A percentile compares a stretch with the other conserved stretches of the same genome.
phyloP scores from a whole-genome alignment of 2,113 vertebrate genomes.

The Pachyramphus minor region DNA sequence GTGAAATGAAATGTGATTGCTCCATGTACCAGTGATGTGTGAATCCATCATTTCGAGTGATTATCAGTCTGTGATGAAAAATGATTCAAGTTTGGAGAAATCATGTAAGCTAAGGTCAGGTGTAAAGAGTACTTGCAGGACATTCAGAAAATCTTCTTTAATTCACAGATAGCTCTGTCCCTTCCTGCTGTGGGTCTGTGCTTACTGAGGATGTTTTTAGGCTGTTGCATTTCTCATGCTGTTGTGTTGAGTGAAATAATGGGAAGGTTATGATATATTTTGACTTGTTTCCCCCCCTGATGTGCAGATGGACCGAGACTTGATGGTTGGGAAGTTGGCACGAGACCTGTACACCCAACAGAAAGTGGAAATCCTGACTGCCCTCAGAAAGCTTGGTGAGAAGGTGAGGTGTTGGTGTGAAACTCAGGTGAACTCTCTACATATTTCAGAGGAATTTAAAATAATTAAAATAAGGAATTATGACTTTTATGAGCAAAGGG shows the following conservation, averaged over 20 bases:
- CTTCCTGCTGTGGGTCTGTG: background rate
- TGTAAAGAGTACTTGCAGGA: background rate
- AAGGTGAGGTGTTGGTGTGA: slow-evolving; percentile 75
- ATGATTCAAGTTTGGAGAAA: background rate
- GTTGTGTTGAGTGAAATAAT: background rate
- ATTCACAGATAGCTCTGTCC: background rate
- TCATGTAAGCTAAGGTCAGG: background rate
- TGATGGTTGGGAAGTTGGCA: slow-evolving; percentile 91
- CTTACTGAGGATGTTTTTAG: background rate
- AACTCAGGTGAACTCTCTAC: background rate
- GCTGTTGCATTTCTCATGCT: background rate
- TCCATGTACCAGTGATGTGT: background rate
- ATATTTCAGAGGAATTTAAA: background rate
- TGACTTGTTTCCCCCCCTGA: background rate
- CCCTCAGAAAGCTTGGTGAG: slow-evolving; percentile 94
- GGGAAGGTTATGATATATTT: background rate
- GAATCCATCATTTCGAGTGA: background rate
- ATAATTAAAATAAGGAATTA: background rate
- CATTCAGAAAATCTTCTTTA: background rate
- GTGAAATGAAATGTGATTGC: background rate
- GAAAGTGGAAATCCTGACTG: slow-evolving; percentile 95
- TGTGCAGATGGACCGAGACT: slow-evolving; percentile 92
- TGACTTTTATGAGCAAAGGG: background rate
- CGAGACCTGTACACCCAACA: slow-evolving; percentile 86
- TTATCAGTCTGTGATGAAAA: background rate